Conservation (phyloP, 1,140 invertebrate species). For the Brachionus asplanchnoidis region DNA sequence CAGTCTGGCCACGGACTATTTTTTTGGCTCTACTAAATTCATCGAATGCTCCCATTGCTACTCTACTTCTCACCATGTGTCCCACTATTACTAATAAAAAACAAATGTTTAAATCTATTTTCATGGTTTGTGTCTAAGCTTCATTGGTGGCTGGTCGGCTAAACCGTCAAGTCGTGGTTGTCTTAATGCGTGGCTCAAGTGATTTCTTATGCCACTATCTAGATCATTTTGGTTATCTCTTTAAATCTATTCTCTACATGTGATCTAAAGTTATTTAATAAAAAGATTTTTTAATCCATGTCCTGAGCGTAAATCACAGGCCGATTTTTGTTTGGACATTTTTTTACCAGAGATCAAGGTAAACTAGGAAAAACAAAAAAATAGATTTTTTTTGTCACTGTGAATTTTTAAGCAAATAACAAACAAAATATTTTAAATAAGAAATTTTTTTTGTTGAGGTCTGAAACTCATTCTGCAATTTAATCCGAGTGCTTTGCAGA, state of each 20-base stretch:
- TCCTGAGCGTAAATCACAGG: neutral
- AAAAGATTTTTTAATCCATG: neutral
- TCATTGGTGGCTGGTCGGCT: neutral
- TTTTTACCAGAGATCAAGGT: too few species aligned
- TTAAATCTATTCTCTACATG: neutral
- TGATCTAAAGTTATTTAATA: neutral
- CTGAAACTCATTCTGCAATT: too few species aligned
- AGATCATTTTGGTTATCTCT: neutral
- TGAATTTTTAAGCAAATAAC: too few species aligned
- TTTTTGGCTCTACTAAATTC: neutral
- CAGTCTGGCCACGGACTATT: neutral
- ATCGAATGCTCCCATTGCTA: neutral
- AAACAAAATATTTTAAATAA: too few species aligned
- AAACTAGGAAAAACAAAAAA: too few species aligned
- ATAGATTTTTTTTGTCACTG: too few species aligned
- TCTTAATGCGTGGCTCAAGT: neutral
- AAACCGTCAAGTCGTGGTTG: neutral
- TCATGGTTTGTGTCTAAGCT: neutral
- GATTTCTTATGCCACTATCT: neutral
- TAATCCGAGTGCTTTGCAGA: too few species aligned
- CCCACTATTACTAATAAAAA: neutral
- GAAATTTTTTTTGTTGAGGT: too few species aligned
- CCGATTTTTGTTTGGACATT: too few species aligned
- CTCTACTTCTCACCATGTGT: neutral
- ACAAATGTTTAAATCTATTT: neutral